Evolutionary conservation across 35 echinoderm and acorn worm species (phyloP).

Genomic region (Ophioderma brevispina): DNA sequence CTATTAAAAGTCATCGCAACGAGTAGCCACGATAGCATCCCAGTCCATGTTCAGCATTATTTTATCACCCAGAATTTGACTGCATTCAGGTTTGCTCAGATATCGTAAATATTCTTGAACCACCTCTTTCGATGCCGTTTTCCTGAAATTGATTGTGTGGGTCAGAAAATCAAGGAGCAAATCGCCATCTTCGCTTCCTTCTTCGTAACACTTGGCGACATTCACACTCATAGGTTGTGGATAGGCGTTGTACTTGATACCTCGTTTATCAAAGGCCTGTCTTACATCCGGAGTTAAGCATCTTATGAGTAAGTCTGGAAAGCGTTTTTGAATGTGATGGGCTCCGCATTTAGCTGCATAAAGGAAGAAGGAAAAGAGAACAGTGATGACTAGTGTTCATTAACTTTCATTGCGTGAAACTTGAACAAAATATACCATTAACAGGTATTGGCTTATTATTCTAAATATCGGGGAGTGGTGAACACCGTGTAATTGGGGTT

Average conservation of each 20-base stretch:
- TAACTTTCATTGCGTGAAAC: no score
- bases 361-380: no score
- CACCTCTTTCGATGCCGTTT: constrained; percentile 31
- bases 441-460: no score
- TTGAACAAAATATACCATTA: no score
- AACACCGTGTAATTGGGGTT: no score
- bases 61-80: neutral
- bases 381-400: no score
- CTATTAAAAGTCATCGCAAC: no score
- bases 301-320: no score
- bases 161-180: constrained; percentile 57
- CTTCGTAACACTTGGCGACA: constrained; percentile 39
- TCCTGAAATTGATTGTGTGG: constrained; percentile 32
- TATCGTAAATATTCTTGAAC: constrained; percentile 19
- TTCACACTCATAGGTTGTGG: neutral
- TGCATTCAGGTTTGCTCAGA: constrained; percentile 19
- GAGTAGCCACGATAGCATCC: no score
- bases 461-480: no score
- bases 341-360: no score
- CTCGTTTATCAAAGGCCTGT: neutral
- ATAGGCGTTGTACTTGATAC: neutral
- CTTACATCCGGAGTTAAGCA: constrained; percentile 8
- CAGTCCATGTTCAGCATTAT: neutral
- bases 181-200: constrained; percentile 22
- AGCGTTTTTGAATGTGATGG: no score